Conservation (phyloP, 2,113 vertebrate species). For the Chitala chitala region DNA sequence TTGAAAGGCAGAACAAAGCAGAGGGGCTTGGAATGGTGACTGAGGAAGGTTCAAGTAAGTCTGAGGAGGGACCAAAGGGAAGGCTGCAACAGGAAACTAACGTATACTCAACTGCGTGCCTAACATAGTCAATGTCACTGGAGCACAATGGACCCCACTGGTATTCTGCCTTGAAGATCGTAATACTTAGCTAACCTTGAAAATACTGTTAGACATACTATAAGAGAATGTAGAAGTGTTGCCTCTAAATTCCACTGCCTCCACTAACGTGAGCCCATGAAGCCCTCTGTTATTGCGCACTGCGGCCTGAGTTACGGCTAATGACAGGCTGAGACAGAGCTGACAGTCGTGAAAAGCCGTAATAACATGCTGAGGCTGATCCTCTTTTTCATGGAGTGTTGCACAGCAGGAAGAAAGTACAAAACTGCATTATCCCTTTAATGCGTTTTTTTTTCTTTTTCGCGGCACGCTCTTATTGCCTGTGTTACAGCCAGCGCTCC, state of each 20-base stretch:
- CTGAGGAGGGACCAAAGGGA: constrained; percentile 14
- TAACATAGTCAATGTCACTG: too few species aligned
- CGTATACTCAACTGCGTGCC: too few species aligned
- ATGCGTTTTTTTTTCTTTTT: constrained; percentile 15
- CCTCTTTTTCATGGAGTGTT: neutral
- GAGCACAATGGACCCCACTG: too few species aligned
- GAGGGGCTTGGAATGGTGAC: constrained; percentile 98
- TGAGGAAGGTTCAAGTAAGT: constrained; percentile 98
- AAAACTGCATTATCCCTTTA: constrained; percentile 7
- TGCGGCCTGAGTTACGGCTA: neutral
- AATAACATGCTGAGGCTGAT: neutral
- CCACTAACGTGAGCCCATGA: neutral
- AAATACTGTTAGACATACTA: too few species aligned
- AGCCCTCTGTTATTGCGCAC: neutral
- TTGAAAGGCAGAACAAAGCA: constrained; percentile 98
- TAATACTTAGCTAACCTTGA: too few species aligned
- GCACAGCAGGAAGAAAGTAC: constrained; percentile 14
- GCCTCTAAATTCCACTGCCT: neutral
- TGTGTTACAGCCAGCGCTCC: neutral
- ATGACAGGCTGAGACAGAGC: constrained; percentile 8
- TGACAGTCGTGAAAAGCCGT: neutral
- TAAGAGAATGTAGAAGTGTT: neutral
- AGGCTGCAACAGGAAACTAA: neutral
- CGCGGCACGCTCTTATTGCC: constrained; percentile 16
- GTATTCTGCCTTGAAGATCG: too few species aligned